These are phyloP conservation scores for Halichoerus grypus DNA, from an alignment of 2,113 vertebrate species.

Conservation along the genomic window DNA sequence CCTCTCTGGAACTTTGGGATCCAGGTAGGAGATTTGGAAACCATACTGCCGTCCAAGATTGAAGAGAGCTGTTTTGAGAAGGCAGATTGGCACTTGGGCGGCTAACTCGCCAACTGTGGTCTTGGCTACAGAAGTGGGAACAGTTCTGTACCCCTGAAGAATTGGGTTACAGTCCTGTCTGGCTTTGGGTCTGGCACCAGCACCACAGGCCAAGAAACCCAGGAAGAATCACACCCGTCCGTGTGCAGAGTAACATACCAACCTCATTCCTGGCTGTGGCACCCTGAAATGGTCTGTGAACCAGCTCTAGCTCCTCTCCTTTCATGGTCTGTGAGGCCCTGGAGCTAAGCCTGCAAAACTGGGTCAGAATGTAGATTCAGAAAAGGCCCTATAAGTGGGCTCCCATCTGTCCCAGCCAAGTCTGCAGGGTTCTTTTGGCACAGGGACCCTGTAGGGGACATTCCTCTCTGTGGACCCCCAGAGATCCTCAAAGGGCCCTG, in stretches of 20 bases:
- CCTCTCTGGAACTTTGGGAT: not conserved
- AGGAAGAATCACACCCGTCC: not conserved
- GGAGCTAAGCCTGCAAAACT: not conserved
- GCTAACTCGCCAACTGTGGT: not conserved
- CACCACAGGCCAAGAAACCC: not conserved
- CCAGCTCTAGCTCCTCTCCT: not conserved
- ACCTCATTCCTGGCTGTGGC: not conserved
- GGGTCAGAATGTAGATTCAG: not conserved
- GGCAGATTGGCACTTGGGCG: not conserved
- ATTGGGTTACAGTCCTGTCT: not conserved
- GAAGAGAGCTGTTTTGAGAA: not conserved
- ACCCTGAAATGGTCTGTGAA: not conserved
- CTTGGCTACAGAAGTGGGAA: not conserved
- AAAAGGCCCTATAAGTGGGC: not conserved
- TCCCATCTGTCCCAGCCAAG: not conserved
- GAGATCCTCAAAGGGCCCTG: not conserved
- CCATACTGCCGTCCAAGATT: not conserved
- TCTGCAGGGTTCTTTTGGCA: not conserved
- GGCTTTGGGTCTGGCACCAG: not conserved
- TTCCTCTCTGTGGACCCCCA: not conserved
- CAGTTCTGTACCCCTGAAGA: not conserved
- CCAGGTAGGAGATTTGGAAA: not conserved
- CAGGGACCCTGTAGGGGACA: not conserved
- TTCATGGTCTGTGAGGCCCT: not conserved
- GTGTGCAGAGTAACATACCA: not conserved